These are phyloP conservation scores for Neoarius graeffei DNA, from an alignment of 2,113 vertebrate genomes.

Conservation along the genomic window DNA sequence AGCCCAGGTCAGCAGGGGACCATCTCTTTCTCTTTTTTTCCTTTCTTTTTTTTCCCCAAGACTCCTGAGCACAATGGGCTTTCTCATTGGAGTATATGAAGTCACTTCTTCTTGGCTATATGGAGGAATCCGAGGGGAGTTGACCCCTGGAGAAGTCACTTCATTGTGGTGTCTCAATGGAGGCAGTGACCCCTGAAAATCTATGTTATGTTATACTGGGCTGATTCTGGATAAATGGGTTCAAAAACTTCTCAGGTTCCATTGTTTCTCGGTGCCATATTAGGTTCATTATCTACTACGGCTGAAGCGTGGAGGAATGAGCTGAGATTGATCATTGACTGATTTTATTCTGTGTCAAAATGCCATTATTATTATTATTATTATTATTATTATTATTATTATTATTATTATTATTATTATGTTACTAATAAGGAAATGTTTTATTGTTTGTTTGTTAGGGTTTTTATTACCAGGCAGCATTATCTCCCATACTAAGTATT, in stretches of 20 bases:
- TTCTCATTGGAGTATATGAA: slow-evolving; percentile 56
- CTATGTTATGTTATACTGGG: slow-evolving; percentile 49
- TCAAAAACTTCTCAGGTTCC: slow-evolving; percentile 45
- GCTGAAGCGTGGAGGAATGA: neutral
- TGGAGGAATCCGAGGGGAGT: slow-evolving; percentile 52
- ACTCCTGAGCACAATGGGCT: slow-evolving; percentile 48
- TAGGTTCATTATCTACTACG: slow-evolving; percentile 25
- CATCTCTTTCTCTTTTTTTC: slow-evolving; percentile 29
- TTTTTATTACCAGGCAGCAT: slow-evolving; percentile 4
- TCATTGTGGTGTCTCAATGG: slow-evolving; percentile 48
- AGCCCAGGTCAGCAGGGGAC: slow-evolving; percentile 43
- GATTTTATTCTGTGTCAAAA: neutral
- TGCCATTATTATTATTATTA: neutral
- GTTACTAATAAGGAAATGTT: slow-evolving; percentile 1
- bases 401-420: neutral
- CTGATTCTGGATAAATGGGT: slow-evolving; percentile 43
- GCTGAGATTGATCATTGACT: neutral
- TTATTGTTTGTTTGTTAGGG: neutral
- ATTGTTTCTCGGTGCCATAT: slow-evolving; percentile 47
- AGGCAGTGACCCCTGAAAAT: slow-evolving; percentile 49
- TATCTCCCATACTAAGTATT: slow-evolving; percentile 43
- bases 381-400: no score
- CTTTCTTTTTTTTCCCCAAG: slow-evolving; percentile 39
- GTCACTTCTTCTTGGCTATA: slow-evolving; percentile 52
- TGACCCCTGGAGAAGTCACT: slow-evolving; percentile 49